Conservation (phyloP, 1,140 invertebrate genomes). For the Atta cephalotes region DNA sequence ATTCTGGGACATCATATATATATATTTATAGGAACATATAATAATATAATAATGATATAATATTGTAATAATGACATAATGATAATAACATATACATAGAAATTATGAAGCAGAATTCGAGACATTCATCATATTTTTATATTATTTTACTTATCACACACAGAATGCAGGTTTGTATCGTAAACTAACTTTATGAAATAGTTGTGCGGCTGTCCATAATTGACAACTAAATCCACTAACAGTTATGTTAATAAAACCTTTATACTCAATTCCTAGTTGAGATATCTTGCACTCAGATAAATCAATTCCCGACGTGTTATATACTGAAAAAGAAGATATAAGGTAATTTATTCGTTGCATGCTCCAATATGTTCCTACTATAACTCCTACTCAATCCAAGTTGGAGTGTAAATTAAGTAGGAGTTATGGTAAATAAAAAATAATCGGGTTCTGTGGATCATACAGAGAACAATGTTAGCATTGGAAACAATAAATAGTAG, state of each 20-base stretch:
- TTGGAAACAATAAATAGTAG: neutral
- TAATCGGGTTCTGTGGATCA: neutral
- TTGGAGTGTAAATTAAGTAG: no score
- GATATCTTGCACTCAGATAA: constrained; percentile 84
- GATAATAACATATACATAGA: neutral
- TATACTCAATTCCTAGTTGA: constrained; percentile 85
- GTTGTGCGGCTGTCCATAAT: constrained; percentile 82
- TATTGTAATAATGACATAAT: no score
- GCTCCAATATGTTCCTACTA: no score
- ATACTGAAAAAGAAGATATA: constrained; percentile 47
- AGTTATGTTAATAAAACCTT: constrained; percentile 81
- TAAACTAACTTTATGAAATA: constrained; percentile 80
- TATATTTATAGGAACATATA: no score
- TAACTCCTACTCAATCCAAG: no score
- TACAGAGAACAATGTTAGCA: neutral
- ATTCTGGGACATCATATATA: no score
- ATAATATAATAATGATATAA: no score
- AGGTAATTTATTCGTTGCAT: no score
- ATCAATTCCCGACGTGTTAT: constrained; percentile 79
- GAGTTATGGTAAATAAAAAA: neutral
- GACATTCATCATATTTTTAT: neutral
- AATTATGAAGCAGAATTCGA: neutral
- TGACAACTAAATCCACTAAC: constrained; percentile 85
- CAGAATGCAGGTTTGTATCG: neutral
- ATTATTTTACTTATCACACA: neutral